phyloP scores from a whole-genome alignment of 2,888 invertebrate species.

The Cerastoderma edule region DNA sequence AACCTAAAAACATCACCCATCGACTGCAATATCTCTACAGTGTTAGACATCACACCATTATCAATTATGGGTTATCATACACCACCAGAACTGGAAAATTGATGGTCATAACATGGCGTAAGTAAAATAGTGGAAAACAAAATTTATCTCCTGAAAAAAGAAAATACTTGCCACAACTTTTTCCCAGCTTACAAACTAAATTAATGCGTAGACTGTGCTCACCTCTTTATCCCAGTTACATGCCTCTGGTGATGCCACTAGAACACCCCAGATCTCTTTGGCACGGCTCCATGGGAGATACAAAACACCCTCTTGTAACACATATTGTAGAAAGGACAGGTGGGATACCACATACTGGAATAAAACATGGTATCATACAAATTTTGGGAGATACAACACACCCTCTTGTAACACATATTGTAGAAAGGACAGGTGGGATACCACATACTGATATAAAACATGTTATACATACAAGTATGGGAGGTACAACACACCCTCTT shows the following conservation, averaged over 20 bases:
- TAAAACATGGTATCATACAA: no score
- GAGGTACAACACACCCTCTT: constrained; percentile 84
- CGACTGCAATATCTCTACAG: no score
- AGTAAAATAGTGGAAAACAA: no score
- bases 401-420: constrained; percentile 85
- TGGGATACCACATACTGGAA: constrained; percentile 84
- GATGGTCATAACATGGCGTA: no score
- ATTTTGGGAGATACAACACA: constrained; percentile 84
- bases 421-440: constrained; percentile 84
- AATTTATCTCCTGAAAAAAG: no score
- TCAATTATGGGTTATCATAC: no score
- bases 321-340: constrained; percentile 84
- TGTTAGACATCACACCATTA: no score
- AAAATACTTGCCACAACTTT: no score
- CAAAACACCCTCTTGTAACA: constrained; percentile 84
- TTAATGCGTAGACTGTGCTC: not conserved
- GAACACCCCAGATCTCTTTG: constrained; percentile 84
- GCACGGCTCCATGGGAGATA: constrained; percentile 84
- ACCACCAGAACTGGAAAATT: no score
- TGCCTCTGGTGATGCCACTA: constrained; percentile 83
- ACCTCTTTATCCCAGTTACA: constrained; percentile 84
- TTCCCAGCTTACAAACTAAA: no score
- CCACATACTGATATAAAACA: constrained; percentile 83
- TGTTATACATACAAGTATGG: no score
- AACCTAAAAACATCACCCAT: no score